These are phyloP conservation scores for Nasonovia ribisnigri DNA, from an alignment of 2,888 invertebrate species.

Conservation along the genomic window DNA sequence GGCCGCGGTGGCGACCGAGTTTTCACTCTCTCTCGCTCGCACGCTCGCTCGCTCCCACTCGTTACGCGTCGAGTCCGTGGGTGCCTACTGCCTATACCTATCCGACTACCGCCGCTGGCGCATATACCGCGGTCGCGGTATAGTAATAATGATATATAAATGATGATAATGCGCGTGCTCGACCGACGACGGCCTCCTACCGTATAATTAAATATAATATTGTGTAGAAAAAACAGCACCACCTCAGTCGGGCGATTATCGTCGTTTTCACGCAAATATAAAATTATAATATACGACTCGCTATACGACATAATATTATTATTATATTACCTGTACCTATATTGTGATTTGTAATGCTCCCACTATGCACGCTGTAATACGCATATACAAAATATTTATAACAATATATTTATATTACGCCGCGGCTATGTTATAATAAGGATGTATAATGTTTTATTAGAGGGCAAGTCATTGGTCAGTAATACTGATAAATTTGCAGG, in stretches of 20 bases:
- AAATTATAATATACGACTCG: not conserved
- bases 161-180: not conserved
- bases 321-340: not conserved
- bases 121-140: constrained; percentile 20
- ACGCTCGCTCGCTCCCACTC: not conserved
- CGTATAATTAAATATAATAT: constrained; percentile 12
- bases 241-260: not conserved
- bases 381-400: not conserved
- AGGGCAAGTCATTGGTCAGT: not conserved
- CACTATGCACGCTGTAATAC: not conserved
- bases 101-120: not conserved
- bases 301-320: not conserved
- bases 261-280: constrained; percentile 7
- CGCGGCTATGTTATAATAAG: not conserved
- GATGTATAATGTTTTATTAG: not conserved
- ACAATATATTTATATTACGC: not conserved
- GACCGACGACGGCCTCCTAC: not conserved
- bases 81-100: not conserved
- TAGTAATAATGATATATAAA: not conserved
- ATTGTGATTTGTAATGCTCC: not conserved
- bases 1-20: constrained; percentile 33
- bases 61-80: not conserved
- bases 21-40: not conserved
- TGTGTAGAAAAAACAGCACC: not conserved
- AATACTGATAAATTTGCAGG: too few species aligned